phyloP scores from a whole-genome alignment of 2,888 invertebrate genomes.

The Eupeodes luniger region DNA sequence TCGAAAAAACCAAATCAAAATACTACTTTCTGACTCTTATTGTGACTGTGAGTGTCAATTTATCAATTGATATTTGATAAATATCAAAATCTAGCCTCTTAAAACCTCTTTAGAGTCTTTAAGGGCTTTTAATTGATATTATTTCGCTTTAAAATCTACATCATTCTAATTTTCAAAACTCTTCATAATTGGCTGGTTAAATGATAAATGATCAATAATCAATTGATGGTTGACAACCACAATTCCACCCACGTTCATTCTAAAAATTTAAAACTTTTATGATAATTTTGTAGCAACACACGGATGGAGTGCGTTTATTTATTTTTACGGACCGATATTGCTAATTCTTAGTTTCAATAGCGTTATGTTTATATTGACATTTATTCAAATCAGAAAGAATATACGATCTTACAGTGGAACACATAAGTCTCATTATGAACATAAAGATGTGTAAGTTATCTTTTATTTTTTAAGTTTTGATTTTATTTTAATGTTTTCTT shows the following conservation, averaged over 20 bases:
- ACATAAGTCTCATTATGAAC: not conserved
- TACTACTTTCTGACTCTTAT: not conserved
- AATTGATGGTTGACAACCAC: too few species aligned
- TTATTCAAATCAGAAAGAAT: not conserved
- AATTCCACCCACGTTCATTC: too few species aligned
- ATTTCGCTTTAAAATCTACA: too few species aligned
- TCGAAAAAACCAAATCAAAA: not conserved
- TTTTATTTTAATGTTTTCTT: not conserved
- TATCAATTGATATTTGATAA: too few species aligned
- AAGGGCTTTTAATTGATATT: too few species aligned
- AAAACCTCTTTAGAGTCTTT: too few species aligned
- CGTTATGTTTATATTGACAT: not conserved
- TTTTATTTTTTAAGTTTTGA: not conserved
- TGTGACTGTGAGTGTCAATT: too few species aligned
- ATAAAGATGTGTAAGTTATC: not conserved
- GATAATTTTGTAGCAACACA: not conserved
- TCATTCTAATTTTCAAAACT: too few species aligned
- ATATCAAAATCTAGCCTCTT: too few species aligned
- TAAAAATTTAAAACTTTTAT: too few species aligned
- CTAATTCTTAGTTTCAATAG: not conserved
- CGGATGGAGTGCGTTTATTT: not conserved
- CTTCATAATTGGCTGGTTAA: too few species aligned
- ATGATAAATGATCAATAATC: too few species aligned
- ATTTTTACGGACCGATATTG: conserved; percentile 8
- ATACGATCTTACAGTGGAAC: not conserved